Conservation (phyloP, 37 sponge, comb jelly and placozoan species). For the Chondrilla cf. caribensis region DNA sequence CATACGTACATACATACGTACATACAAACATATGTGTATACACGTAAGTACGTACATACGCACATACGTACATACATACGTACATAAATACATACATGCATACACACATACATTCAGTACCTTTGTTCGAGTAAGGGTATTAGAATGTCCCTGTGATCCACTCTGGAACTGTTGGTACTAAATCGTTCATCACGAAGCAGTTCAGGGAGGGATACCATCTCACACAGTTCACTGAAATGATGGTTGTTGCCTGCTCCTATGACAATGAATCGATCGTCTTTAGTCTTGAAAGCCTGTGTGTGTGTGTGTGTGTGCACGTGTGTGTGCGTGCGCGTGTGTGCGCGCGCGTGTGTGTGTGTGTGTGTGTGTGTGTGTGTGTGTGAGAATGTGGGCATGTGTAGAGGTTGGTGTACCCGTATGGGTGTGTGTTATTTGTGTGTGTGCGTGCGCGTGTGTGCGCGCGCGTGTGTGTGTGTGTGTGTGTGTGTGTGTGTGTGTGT, state of each 20-base stretch:
- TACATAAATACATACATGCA: not conserved
- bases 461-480: too few relatives aligned
- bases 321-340: not conserved
- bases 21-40: not conserved
- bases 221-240: constrained; percentile 57
- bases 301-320: not conserved
- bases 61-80: not conserved
- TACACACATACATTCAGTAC: constrained; percentile 2
- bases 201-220: constrained; percentile 35
- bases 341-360: constrained; percentile 4
- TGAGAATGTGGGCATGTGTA: too few relatives aligned
- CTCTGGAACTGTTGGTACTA: constrained; percentile 55
- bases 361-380: too few relatives aligned
- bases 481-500: not conserved
- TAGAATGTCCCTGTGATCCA: constrained; percentile 57
- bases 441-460: not conserved
- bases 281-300: constrained; percentile 53
- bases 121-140: constrained; percentile 28
- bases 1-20: too few relatives aligned
- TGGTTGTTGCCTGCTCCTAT: constrained; percentile 71
- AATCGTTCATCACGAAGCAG: constrained; percentile 43
- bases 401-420: too few relatives aligned
- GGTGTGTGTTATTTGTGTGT: too few relatives aligned
- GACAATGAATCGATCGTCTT: constrained; percentile 46
- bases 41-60: not conserved